Evolutionary conservation across 2,113 vertebrate genomes (phyloP), one percentile per base, ranked within the genome.

Genomic region (Nerophis ophidion): DNA sequence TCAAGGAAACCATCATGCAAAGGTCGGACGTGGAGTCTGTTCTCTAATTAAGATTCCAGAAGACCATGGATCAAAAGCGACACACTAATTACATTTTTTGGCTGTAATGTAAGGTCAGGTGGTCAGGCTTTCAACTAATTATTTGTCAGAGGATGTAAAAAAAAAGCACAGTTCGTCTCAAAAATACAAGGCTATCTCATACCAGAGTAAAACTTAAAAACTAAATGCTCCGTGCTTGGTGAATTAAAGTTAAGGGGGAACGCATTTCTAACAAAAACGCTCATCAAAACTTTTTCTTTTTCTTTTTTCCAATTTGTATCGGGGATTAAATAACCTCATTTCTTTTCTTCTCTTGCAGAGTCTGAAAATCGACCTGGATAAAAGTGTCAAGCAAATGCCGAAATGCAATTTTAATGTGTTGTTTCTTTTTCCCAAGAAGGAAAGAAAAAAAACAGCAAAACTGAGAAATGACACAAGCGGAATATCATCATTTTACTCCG

Each of bases 351-450:
- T 71, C 52, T 66, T 8, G 14, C 62, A 71, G 63, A 66, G 67
- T 64, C 49, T 81, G 60, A 68, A 71, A 79, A 71, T 70, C 57
- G 14, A 38, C 67, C 64, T 65, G 83, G 83, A 83, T 79, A 68
- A 83, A 79, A 74, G 55, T 76, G 79, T 79, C 70, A 75, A 57
- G 63, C 65, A 72, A 76, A 74, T 35, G 60, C 62, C 60, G 35
- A 57, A 68, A 81, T 79, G 63, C 63, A 80, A 71, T 72, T 74
- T 69, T 65, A 77, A 72, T 74, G 56, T 79, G 35, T 75, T 71
- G 34, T 70, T 79, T 60, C 57, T 49, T 17, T 34, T 57, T 63
- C 67, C 42, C 1, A 16, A 51, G 54, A 48, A 65, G 26, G 26
- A 33, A 61, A n/a, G n/a, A n/a, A n/a, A 36, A 56, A 19, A 35